These are phyloP conservation scores for Syngnathoides biaculeatus DNA, from an alignment of 2,113 vertebrate genomes.

Conservation along the genomic window DNA sequence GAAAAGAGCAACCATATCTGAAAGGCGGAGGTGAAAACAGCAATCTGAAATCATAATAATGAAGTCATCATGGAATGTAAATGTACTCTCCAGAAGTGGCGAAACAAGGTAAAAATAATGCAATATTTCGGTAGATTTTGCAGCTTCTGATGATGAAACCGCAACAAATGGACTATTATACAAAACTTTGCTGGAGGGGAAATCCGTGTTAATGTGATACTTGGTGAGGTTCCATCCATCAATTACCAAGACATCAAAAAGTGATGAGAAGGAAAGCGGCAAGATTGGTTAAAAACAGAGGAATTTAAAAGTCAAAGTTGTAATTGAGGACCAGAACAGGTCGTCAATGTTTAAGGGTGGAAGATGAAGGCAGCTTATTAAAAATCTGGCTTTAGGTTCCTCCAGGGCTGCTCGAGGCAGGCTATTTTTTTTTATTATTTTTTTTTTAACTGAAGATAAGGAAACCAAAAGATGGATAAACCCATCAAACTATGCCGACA, in stretches of 20 bases:
- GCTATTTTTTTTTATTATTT: not conserved
- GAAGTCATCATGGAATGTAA: not conserved
- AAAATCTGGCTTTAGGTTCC: slow-evolving; percentile 1
- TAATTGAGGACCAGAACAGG: slow-evolving; percentile 2
- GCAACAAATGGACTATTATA: not conserved
- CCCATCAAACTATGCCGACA: not conserved
- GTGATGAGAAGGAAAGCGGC: not conserved
- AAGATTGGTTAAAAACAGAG: slow-evolving; percentile 7
- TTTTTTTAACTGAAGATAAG: not conserved
- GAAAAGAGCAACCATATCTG: not conserved
- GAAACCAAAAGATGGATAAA: slow-evolving; percentile 11
- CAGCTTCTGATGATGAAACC: not conserved
- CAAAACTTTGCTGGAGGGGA: not conserved
- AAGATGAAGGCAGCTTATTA: slow-evolving; percentile 1
- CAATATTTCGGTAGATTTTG: not conserved
- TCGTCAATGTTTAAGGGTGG: not conserved
- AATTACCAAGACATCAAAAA: not conserved
- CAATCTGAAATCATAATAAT: no score
- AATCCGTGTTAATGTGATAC: not conserved
- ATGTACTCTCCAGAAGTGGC: not conserved
- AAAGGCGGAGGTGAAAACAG: not conserved
- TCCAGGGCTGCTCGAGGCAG: slow-evolving; percentile 8
- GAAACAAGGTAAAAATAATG: not conserved
- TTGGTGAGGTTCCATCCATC: slow-evolving; percentile 1
- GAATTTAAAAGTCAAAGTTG: slow-evolving; percentile 9